Evolutionary conservation across 2,113 vertebrate genomes (phyloP).

Genomic region (Hemicordylus capensis): DNA sequence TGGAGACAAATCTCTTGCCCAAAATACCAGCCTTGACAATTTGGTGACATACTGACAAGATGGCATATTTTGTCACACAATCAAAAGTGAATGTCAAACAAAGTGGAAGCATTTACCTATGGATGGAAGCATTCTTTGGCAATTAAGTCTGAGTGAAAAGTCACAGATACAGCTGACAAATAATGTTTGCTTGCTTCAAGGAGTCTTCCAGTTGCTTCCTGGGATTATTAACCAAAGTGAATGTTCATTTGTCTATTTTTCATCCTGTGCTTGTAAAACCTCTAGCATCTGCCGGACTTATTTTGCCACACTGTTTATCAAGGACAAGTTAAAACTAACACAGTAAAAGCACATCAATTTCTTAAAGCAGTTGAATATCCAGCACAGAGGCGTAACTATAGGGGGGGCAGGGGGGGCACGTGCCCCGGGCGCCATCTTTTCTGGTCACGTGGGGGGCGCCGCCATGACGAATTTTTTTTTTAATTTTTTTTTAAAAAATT

Average conservation of each 20-base stretch:
- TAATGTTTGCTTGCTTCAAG: conserved; percentile 17
- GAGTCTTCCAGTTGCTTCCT: conserved; percentile 10
- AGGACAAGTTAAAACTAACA: background rate
- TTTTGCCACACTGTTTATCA: background rate
- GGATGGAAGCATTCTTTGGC: conserved; percentile 38
- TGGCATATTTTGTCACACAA: conserved; percentile 31
- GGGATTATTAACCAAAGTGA: conserved; percentile 42
- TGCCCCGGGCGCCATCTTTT: no score
- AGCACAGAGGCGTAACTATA: no score
- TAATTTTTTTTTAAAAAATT: no score
- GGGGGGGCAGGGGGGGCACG: no score
- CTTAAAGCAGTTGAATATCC: background rate
- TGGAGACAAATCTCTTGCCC: background rate
- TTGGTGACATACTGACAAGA: background rate
- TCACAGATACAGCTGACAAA: conserved; percentile 36
- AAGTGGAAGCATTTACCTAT: conserved; percentile 41
- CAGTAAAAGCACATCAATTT: conserved; percentile 1
- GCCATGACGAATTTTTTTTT: no score
- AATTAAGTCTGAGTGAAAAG: conserved; percentile 42
- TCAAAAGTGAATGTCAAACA: conserved; percentile 32
- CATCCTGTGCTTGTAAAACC: background rate
- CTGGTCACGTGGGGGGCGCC: no score
- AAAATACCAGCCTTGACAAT: conserved; percentile 10
- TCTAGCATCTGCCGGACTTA: background rate
- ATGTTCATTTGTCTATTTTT: conserved; percentile 4